Conservation (phyloP, 2,113 vertebrate species). For the Hassar affinis region DNA sequence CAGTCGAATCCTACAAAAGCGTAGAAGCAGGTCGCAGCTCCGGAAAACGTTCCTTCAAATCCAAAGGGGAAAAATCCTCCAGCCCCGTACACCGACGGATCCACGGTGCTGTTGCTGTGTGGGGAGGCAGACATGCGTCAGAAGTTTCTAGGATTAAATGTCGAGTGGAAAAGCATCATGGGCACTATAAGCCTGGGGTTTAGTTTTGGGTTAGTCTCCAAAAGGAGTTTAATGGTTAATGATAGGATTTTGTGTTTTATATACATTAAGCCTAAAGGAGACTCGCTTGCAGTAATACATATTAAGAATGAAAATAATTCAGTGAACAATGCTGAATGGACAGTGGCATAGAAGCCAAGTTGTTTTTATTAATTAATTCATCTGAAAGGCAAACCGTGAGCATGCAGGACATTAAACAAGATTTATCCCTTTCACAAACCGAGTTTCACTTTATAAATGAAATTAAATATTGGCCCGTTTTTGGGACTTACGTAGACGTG, state of each 20-base stretch:
- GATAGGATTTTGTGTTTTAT: background rate
- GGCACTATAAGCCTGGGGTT: too few species aligned
- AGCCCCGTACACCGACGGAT: background rate
- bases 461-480: background rate
- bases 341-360: too few species aligned
- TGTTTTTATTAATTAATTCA: too few species aligned
- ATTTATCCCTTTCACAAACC: background rate
- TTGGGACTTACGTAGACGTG: slow-evolving; percentile 47
- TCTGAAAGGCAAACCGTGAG: too few species aligned
- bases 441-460: background rate
- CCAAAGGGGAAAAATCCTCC: slow-evolving; percentile 73
- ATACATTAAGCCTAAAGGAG: too few species aligned
- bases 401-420: background rate
- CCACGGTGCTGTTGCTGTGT: slow-evolving; percentile 26
- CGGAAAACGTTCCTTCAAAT: slow-evolving; percentile 69
- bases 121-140: background rate
- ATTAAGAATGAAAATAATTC: too few species aligned
- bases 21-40: slow-evolving; percentile 69
- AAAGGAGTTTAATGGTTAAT: background rate
- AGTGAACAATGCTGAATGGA: too few species aligned
- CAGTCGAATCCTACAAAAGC: too few species aligned
- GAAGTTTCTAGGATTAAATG: background rate
- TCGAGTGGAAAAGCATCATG: background rate
- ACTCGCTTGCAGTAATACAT: too few species aligned
- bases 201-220: too few species aligned